A percentile compares a stretch with the other conserved stretches of the same genome.
These are phyloP conservation scores for Sthenelais limicola DNA, from an alignment of 2,888 invertebrate genomes.

Conservation along the genomic window DNA sequence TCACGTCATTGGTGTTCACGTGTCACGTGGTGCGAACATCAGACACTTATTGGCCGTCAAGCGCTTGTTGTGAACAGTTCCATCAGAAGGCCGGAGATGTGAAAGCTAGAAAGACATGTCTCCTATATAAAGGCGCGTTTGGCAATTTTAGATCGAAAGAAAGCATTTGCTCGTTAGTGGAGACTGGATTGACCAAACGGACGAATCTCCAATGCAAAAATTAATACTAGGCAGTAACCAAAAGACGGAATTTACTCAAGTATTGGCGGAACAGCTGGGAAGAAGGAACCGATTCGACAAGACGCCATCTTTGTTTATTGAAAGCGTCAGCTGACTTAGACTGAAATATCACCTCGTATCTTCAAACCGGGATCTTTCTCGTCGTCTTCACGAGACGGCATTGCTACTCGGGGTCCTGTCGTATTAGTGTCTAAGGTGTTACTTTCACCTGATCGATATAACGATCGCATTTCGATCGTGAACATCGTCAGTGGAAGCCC, in stretches of 20 bases:
- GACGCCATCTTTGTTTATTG: constrained; percentile 32
- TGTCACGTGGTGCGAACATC: constrained; percentile 15
- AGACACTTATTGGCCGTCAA: constrained; percentile 25
- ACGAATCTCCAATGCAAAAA: too few relatives aligned
- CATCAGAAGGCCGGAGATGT: constrained; percentile 33
- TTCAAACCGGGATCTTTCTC: too few relatives aligned
- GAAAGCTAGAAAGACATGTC: neutral
- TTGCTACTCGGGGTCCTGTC: constrained; percentile 22
- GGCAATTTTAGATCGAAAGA: constrained; percentile 9
- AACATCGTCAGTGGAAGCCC: neutral
- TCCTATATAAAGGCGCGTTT: constrained; percentile 5
- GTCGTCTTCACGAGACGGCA: constrained; percentile 14
- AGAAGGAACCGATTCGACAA: constrained; percentile 25
- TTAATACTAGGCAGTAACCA: too few relatives aligned
- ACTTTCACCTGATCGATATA: neutral
- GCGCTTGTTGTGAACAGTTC: constrained; percentile 26
- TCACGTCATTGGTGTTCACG: neutral
- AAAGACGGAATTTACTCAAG: neutral
- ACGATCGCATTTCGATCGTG: constrained; percentile 23
- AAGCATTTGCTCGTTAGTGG: too few relatives aligned
- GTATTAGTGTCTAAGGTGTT: neutral
- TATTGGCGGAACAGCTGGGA: neutral
- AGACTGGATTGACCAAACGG: too few relatives aligned
- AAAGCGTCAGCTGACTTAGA: constrained; percentile 28
- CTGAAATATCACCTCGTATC: constrained; percentile 3